phyloP scores from a whole-genome alignment of 64 coral and sea anemone species.

The Montipora foliosa region DNA sequence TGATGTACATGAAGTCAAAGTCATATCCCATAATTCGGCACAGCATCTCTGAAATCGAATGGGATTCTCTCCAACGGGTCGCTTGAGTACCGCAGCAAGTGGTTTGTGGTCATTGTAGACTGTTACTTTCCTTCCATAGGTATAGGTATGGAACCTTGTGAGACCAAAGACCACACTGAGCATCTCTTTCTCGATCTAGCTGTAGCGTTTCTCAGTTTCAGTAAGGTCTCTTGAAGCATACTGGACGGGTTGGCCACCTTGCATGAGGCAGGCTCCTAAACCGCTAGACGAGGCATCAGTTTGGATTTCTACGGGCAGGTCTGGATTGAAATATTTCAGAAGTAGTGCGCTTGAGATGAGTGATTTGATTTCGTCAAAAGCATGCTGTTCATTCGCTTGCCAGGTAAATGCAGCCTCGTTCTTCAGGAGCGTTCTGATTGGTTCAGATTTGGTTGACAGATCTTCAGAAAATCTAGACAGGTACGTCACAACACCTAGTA shows the following conservation, averaged over 20 bases:
- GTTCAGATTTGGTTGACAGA: too few species aligned
- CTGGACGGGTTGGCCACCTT: constrained; percentile 11
- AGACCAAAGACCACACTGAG: not conserved
- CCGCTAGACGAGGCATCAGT: constrained; percentile 31
- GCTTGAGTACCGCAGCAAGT: too few species aligned
- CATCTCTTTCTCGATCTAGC: too few species aligned
- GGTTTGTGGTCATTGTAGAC: too few species aligned
- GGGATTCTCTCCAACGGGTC: too few species aligned
- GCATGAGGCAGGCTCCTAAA: constrained; percentile 43
- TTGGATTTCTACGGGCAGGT: constrained; percentile 14
- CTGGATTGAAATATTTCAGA: constrained; percentile 50
- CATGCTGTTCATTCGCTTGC: not conserved
- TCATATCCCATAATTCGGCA: not conserved
- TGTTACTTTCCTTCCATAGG: constrained; percentile 32
- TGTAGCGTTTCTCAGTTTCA: too few species aligned
- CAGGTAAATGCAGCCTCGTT: constrained; percentile 13
- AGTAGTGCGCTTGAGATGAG: constrained; percentile 37
- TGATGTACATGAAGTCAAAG: constrained; percentile 13
- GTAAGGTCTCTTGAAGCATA: constrained; percentile 34
- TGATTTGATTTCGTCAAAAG: constrained; percentile 25
- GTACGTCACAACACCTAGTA: too few species aligned
- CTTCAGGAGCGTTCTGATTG: not conserved
- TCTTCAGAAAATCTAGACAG: too few species aligned
- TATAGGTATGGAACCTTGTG: constrained; percentile 35
- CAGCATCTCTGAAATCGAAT: too few species aligned